phyloP scores from a whole-genome alignment of 2,797 vertebrate genomes.

The Poeciliopsis gracilis region DNA sequence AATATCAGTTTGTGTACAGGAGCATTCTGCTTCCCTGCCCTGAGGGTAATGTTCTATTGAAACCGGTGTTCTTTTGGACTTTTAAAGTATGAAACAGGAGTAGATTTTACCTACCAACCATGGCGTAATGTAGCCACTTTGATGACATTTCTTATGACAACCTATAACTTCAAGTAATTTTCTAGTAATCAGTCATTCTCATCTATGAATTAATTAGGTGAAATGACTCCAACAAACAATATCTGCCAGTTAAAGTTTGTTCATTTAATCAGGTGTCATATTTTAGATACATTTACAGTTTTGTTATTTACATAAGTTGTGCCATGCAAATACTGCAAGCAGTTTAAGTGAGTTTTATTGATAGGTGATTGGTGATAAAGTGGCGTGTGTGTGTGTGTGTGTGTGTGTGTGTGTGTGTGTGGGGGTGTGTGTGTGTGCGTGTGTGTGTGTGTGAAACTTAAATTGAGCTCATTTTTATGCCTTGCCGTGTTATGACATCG shows the following conservation, averaged over 20 bases:
- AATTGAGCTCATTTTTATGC: constrained; percentile 25
- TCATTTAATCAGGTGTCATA: not conserved
- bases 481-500: constrained; percentile 24
- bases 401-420: no score
- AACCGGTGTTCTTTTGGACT: not conserved
- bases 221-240: not conserved
- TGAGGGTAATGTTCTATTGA: not conserved
- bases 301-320: not conserved
- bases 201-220: not conserved
- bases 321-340: not conserved
- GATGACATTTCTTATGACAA: not conserved
- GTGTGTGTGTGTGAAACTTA: not conserved
- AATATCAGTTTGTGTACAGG: not conserved
- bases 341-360: constrained; percentile 8
- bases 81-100: no score
- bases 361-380: constrained; percentile 14
- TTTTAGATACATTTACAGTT: not conserved
- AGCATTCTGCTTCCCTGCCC: not conserved
- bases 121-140: not conserved
- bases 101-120: no score
- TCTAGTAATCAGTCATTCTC: not conserved
- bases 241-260: not conserved
- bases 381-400: not conserved
- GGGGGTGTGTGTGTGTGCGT: no score
- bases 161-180: not conserved